Evolutionary conservation across 2,797 vertebrate genomes (phyloP).

Genomic region (Prionace glauca): DNA sequence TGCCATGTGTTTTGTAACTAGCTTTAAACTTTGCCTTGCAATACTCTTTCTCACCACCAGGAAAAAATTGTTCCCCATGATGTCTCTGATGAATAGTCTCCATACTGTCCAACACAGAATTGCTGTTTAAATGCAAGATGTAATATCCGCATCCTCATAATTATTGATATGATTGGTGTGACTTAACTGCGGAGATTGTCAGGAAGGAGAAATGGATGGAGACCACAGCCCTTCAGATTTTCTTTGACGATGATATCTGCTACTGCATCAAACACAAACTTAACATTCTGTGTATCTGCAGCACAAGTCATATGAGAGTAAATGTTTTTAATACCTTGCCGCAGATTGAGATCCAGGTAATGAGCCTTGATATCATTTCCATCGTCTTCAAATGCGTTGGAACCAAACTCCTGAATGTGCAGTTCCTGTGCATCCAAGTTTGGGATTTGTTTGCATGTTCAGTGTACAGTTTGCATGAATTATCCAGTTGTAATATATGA

Average conservation of each 20-base stretch:
- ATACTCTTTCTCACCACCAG: neutral
- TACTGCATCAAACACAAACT: constrained; percentile 64
- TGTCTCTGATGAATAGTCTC: neutral
- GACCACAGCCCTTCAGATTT: constrained; percentile 45
- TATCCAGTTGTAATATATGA: neutral
- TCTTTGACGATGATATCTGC: constrained; percentile 69
- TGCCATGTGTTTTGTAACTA: neutral
- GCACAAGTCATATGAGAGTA: constrained; percentile 63
- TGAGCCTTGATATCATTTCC: neutral
- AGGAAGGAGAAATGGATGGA: neutral
- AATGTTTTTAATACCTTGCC: constrained; percentile 61
- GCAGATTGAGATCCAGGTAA: constrained; percentile 47
- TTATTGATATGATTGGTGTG: neutral
- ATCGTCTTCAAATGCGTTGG: neutral
- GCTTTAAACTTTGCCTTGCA: neutral
- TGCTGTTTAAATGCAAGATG: neutral
- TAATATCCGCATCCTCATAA: neutral
- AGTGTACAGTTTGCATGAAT: neutral
- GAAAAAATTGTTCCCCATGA: neutral
- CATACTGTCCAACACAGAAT: neutral
- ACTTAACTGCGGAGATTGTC: neutral
- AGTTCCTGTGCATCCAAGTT: neutral
- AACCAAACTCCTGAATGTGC: neutral
- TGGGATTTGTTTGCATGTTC: neutral
- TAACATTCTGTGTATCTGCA: constrained; percentile 63